These are phyloP conservation scores for Pissodes strobi DNA, from an alignment of 1,140 invertebrate genomes.

Conservation along the genomic window DNA sequence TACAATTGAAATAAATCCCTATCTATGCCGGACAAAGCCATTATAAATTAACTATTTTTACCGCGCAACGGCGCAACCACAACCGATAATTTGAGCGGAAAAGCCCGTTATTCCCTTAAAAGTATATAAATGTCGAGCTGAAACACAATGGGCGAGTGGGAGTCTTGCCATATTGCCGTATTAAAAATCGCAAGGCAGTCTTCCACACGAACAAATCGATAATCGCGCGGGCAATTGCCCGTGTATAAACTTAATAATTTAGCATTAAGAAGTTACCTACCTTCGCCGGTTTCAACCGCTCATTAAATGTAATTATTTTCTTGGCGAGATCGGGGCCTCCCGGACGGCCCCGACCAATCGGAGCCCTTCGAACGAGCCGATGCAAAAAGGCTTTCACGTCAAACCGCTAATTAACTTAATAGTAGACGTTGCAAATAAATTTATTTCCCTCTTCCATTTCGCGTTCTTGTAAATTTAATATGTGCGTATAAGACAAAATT, in stretches of 20 bases:
- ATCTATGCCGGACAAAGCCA: too few relatives aligned
- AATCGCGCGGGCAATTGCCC: constrained; percentile 23
- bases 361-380: background rate
- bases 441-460: constrained; percentile 18
- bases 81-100: background rate
- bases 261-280: constrained; percentile 24
- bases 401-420: constrained; percentile 30
- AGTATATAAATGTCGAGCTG: background rate
- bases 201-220: constrained; percentile 20
- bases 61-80: too few relatives aligned
- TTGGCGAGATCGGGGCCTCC: constrained; percentile 9
- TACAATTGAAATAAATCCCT: too few relatives aligned
- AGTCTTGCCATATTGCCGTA: background rate
- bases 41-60: too few relatives aligned
- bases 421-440: constrained; percentile 15
- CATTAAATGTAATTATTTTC: constrained; percentile 28
- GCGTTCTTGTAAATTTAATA: too few relatives aligned
- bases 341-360: constrained; percentile 11
- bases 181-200: constrained; percentile 1
- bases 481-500: too few relatives aligned
- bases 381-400: constrained; percentile 17
- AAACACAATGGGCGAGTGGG: background rate
- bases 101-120: background rate
- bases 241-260: constrained; percentile 25
- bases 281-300: constrained; percentile 15